These are phyloP conservation scores for Motacilla tschutschensis DNA, from an alignment of 2,113 vertebrate species.

Conservation along the genomic window DNA sequence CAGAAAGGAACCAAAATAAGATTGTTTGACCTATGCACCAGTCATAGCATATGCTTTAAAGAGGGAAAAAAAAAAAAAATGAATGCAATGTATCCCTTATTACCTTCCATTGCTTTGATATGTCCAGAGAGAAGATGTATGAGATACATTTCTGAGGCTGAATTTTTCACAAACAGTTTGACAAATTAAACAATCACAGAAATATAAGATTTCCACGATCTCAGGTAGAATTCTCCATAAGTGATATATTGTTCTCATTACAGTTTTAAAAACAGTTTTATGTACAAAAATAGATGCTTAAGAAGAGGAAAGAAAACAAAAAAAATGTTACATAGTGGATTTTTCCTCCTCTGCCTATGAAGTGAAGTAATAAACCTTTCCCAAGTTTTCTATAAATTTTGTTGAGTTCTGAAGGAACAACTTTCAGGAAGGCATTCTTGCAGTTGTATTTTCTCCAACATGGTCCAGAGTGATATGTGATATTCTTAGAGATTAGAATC, in stretches of 20 bases:
- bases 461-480: background rate
- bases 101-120: slow-evolving; percentile 21
- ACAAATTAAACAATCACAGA: slow-evolving; percentile 61
- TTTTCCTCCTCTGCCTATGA: background rate
- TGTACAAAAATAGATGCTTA: slow-evolving; percentile 13
- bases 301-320: slow-evolving; percentile 1
- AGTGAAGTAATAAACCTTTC: background rate
- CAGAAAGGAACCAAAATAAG: slow-evolving; percentile 46
- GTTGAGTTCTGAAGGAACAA: background rate
- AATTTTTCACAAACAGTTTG: slow-evolving; percentile 47
- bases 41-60: slow-evolving; percentile 15
- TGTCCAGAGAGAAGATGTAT: slow-evolving; percentile 32
- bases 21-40: slow-evolving; percentile 55
- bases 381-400: background rate
- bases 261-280: slow-evolving; percentile 28
- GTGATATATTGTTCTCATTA: slow-evolving; percentile 52
- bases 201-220: slow-evolving; percentile 30
- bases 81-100: slow-evolving; percentile 33
- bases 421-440: background rate
- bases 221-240: slow-evolving; percentile 34
- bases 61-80: background rate
- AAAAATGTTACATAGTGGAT: background rate
- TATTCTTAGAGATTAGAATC: background rate
- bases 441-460: background rate
- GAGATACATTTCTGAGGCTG: slow-evolving; percentile 19